These are phyloP conservation scores for Aurelia coerulea DNA, from an alignment of 30 jellyfish, hydroid and myxozoan genomes.

Conservation along the genomic window DNA sequence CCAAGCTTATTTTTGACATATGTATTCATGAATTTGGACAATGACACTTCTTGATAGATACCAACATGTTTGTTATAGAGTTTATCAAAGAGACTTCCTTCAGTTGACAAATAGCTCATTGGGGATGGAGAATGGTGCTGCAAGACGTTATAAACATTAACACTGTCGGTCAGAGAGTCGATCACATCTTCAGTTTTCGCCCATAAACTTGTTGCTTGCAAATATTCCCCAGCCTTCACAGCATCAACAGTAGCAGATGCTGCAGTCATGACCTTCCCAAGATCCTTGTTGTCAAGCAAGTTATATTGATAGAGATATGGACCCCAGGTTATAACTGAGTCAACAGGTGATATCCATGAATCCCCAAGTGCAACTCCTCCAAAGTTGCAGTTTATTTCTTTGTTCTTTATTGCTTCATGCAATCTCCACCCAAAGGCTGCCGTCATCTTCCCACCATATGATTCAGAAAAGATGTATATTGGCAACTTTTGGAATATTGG, in stretches of 20 bases:
- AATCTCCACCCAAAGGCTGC: slow-evolving; percentile 79
- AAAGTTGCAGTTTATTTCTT: slow-evolving; percentile 70
- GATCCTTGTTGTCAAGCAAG: slow-evolving; percentile 66
- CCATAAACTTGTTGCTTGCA: slow-evolving; percentile 82
- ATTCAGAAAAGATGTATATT: slow-evolving; percentile 78
- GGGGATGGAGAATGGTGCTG: slow-evolving; percentile 92
- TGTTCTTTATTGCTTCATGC: slow-evolving; percentile 50
- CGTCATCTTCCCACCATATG: slow-evolving; percentile 96
- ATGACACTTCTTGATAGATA: slow-evolving; percentile 43
- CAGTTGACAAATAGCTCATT: slow-evolving; percentile 20
- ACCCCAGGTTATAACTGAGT: slow-evolving; percentile 95
- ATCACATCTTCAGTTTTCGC: slow-evolving; percentile 75
- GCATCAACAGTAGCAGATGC: slow-evolving; percentile 66
- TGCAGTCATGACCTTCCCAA: slow-evolving; percentile 46
- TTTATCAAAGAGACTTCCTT: slow-evolving; percentile 1
- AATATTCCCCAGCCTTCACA: slow-evolving; percentile 46
- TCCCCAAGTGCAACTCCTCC: slow-evolving; percentile 94
- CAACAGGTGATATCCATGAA: slow-evolving; percentile 94
- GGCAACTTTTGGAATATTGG: slow-evolving; percentile 72
- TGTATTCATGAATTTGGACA: slow-evolving; percentile 80
- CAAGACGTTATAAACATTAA: slow-evolving; percentile 86
- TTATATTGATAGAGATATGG: slow-evolving; percentile 84
- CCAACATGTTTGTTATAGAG: slow-evolving; percentile 60
- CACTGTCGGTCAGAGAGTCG: slow-evolving; percentile 77
- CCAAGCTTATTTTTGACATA: slow-evolving; percentile 69